Percentiles rank a stretch among this genome's conserved stretches.
phyloP scores from a whole-genome alignment of 37 sponge, comb jelly and placozoan genomes.

The Theonella swinhoei region DNA sequence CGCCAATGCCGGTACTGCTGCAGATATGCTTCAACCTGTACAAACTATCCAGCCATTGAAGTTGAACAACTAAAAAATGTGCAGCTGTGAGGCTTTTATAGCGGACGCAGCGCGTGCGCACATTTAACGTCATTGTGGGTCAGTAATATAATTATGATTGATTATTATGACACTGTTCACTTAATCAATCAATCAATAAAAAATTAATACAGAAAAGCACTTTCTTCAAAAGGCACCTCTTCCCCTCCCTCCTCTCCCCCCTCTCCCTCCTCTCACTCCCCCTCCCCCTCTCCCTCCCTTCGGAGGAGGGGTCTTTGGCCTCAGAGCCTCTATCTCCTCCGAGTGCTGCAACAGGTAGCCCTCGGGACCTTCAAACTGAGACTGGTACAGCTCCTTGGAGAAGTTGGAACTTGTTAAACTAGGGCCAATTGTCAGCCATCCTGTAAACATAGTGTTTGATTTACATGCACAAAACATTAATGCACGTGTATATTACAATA shows the following conservation, averaged over 20 bases:
- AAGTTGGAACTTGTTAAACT: slow-evolving; percentile 86
- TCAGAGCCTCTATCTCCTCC: slow-evolving; percentile 82
- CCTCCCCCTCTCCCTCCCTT: slow-evolving; percentile 51
- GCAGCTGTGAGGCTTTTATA: too few relatives aligned
- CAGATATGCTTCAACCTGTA: too few relatives aligned
- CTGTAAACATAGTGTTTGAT: slow-evolving; percentile 39
- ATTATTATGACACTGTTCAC: too few relatives aligned
- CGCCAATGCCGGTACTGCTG: too few relatives aligned
- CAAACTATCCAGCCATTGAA: too few relatives aligned
- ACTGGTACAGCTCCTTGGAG: slow-evolving; percentile 71
- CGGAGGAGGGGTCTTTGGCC: slow-evolving; percentile 95
- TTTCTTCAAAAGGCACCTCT: not conserved
- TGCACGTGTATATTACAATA: too few relatives aligned
- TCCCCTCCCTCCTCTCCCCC: slow-evolving; percentile 25
- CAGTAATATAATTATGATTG: too few relatives aligned
- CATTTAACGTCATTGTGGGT: too few relatives aligned
- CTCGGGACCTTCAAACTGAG: slow-evolving; percentile 72
- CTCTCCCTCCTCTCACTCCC: slow-evolving; percentile 25
- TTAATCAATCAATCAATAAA: not conserved
- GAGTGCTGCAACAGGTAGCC: slow-evolving; percentile 54
- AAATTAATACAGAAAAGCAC: not conserved
- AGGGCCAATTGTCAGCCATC: slow-evolving; percentile 96
- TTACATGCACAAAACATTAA: too few relatives aligned
- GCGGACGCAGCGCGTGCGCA: too few relatives aligned
- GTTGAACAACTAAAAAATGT: too few relatives aligned